These are phyloP conservation scores for Eupeodes luniger DNA, from an alignment of 2,888 invertebrate genomes.

Conservation along the genomic window DNA sequence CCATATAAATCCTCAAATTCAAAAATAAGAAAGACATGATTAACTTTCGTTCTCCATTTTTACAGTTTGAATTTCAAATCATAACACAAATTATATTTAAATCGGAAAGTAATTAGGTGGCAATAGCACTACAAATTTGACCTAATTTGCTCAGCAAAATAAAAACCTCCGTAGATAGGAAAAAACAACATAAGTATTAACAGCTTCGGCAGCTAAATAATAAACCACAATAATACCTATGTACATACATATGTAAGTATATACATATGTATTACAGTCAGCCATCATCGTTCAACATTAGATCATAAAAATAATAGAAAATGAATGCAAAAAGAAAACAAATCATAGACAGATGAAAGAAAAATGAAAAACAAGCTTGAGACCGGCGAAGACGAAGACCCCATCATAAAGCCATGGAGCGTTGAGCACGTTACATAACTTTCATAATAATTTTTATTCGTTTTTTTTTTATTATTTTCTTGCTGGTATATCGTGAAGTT, in stretches of 20 bases:
- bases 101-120: conserved; percentile 28
- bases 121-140: conserved; percentile 31
- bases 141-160: conserved; percentile 24
- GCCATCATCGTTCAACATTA: conserved; percentile 43
- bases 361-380: conserved; percentile 35
- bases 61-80: not conserved
- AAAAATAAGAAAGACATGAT: not conserved
- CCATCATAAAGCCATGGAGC: conserved; percentile 51
- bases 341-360: conserved; percentile 25
- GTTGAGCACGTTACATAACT: conserved; percentile 75
- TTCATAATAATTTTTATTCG: conserved; percentile 70
- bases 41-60: not conserved
- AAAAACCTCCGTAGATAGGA: conserved; percentile 10
- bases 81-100: not conserved
- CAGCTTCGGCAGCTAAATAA: not conserved
- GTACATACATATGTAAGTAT: too few relatives aligned
- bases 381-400: conserved; percentile 30
- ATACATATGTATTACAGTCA: too few relatives aligned
- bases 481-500: conserved; percentile 62
- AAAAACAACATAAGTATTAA: not conserved
- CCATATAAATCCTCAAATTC: not conserved
- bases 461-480: conserved; percentile 46
- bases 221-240: conserved; percentile 23
- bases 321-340: conserved; percentile 53
- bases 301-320: conserved; percentile 50